A percentile compares a stretch with the other conserved stretches of the same genome.
Conservation (phyloP, 2,113 vertebrate genomes). For the Corvus cornix region DNA sequence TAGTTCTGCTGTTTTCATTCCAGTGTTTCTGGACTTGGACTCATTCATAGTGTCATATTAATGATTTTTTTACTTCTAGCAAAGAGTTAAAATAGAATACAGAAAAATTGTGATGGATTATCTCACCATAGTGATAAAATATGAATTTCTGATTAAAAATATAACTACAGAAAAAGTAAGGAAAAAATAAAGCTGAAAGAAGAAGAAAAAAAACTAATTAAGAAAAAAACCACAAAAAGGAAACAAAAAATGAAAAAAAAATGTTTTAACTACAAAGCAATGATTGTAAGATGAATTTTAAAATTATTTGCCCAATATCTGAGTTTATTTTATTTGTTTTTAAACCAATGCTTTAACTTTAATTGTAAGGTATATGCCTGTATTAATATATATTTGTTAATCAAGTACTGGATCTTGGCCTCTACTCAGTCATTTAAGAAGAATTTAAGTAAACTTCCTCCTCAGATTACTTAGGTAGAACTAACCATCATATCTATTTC, state of each 20-base stretch:
- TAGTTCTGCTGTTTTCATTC: neutral
- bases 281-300: neutral
- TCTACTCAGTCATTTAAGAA: neutral
- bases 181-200: neutral
- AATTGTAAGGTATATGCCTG: accelerated
- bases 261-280: neutral
- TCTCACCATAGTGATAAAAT: neutral
- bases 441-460: neutral
- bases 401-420: neutral
- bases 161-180: neutral
- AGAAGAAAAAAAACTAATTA: too few relatives aligned
- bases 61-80: neutral
- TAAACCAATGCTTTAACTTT: neutral
- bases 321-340: neutral
- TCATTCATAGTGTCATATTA: neutral
- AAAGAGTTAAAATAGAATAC: neutral
- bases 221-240: neutral
- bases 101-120: neutral
- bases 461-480: neutral
- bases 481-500: neutral
- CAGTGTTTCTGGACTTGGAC: neutral
- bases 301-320: neutral
- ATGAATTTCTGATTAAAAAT: neutral
- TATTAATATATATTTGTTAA: neutral
- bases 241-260: neutral